phyloP scores from a whole-genome alignment of 64 coral and sea anemone species.

The Catalaphyllia jardinei region DNA sequence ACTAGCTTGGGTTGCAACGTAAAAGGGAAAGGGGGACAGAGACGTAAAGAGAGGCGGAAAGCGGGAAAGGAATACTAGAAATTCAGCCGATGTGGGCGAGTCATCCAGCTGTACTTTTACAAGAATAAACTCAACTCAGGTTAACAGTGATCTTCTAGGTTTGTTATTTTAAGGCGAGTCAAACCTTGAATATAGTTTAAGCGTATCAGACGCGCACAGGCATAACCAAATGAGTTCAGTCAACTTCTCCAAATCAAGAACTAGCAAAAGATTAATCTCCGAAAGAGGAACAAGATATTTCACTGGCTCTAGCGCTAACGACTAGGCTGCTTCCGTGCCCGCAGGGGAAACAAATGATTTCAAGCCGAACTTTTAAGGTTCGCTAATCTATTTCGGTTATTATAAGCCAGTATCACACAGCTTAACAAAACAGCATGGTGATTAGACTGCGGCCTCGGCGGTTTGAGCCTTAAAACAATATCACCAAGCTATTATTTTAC shows the following conservation, averaged over 20 bases:
- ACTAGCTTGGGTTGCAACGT: too few relatives aligned
- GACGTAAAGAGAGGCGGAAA: too few relatives aligned
- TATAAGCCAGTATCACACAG: not conserved
- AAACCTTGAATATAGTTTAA: not conserved
- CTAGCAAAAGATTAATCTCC: too few relatives aligned
- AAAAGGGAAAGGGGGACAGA: too few relatives aligned
- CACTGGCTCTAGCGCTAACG: not conserved
- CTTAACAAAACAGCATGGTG: not conserved
- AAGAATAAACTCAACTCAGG: not conserved
- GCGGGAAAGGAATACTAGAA: not conserved
- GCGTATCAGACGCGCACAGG: not conserved
- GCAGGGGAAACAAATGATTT: not conserved
- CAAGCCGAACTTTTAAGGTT: not conserved
- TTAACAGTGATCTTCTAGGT: not conserved
- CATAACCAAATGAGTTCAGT: not conserved
- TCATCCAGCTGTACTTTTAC: not conserved
- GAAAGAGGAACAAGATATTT: too few relatives aligned
- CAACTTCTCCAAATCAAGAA: too few relatives aligned
- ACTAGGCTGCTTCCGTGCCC: not conserved
- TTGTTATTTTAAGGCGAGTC: not conserved
- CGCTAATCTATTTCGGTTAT: not conserved
- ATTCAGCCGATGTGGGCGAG: not conserved
- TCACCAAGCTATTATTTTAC: not conserved
- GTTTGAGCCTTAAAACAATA: not conserved
- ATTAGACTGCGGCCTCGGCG: not conserved